Base-by-base conservation (phyloP, 2,797 vertebrate genomes). In the Setipinna tenuifilis region DNA sequence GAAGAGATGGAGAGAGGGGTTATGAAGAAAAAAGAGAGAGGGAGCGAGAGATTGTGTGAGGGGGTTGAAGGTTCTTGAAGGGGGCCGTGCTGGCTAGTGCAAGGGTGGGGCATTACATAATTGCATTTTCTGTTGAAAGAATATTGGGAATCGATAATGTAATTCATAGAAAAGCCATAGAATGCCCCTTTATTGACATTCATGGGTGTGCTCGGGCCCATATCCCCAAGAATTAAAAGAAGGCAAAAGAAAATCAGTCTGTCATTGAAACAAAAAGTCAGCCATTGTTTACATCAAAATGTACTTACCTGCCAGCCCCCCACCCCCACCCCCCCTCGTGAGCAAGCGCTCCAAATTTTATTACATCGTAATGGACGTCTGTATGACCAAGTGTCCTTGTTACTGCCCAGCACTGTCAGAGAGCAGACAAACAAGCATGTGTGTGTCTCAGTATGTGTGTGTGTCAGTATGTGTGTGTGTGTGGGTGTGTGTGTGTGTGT, bases 61-160 rank as follows among this genome's bases (percentile, higher is more conserved):
- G 25, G 82, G 41, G 86, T 83, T 48, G 85, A 87, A 84, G 86
- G 83, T 82, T 84, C 86, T 61, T 57, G 90, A 84, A 50, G 87
- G 85, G 68, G 61, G 58, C 84, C 85, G 82, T 85, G 89, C 89
- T 85, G 41, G 86, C 90, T 92, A 91, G 92, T 90, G 86, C 91
- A 92, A 94, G 95, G 92, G 10, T 85, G 92, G 92, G 90, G 91
- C 93, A 93, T 94, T 96, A 94, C 95, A 96, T 97, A 97, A 97
- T 97, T 97, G 95, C 95, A 97, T 97, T 97, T 97, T 96, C 93
- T 96, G 92, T 95, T 94, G 90, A 93, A 95, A 95, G 94, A 93
- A 94, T 96, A 96, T 95, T 95, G 96, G 95, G 94, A 97, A 97
- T 97, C 96, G 95, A 95, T 97, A 96, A 93, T 94, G 93, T 96